Evolutionary conservation across 2,888 invertebrate genomes (phyloP), one percentile per base, ranked within the genome.

Genomic region (Mactromeris polynyma): DNA sequence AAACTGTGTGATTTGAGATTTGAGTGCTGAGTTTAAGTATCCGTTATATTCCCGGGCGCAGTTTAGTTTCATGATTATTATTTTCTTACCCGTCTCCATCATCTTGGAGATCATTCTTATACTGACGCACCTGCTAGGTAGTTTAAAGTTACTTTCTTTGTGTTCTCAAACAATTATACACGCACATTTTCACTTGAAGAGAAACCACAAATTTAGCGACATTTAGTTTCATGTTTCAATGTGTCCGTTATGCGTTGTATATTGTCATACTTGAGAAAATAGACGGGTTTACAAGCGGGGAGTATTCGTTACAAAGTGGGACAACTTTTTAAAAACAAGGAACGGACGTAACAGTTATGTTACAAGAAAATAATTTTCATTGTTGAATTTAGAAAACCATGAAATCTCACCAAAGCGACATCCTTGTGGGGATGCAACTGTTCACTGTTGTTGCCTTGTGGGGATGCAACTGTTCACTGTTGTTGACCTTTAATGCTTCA

Each of bases 201-300:
- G 73, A 73, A 33, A 36, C 73, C 73, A 73, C 73, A 36, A 73
- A 31, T 73, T 73, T 73, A 7, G 73, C 36, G 33, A 36, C 73
- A 73, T 73, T 73, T 19, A 31, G 73, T 2, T 36, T 73, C 73
- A 73, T 14, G 17, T 73, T 73, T 19, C 73, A 73, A n/a, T 73
- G 6, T 73, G n/a, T 36, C 73, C 73, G 73, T 73, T 73, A 73
- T 73, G 4, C 36, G 33, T 73, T 6, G 14, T 2, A 7, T 73
- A 73, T 36, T 33, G 36, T 33, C 33, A 58, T n/a, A 58, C 58
- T 36, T 33, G 11, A 73, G 33, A 36, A 11, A 73, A 21, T n/a
- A 58, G 2, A 58, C 17, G 1, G 21, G 7, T 58, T 58, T 26
- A 73, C 73, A 26, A 64, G 26, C 9, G 2, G 2, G 2, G 9